Evolutionary conservation across 2,888 invertebrate species (phyloP).

Genomic region (Panzeria rudis): DNA sequence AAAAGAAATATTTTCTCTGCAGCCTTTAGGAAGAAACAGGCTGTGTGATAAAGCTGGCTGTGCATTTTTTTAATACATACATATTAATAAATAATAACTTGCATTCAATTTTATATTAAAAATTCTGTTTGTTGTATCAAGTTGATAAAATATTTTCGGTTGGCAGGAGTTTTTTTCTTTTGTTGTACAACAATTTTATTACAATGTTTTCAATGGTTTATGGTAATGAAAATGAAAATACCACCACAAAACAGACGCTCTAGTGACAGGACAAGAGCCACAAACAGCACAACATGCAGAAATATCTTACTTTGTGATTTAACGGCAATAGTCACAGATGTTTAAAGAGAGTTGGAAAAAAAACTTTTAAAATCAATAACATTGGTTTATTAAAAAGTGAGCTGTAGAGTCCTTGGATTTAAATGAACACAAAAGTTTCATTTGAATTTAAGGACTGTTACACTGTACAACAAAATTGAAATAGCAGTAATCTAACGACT

Average conservation of each 20-base stretch:
- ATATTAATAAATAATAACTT: conserved; percentile 14
- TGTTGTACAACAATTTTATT: conserved; percentile 1
- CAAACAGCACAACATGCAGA: conserved; percentile 41
- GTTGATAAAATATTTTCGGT: conserved; percentile 16
- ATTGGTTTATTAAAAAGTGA: neutral
- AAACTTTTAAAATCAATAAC: no score
- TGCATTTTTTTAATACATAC: neutral
- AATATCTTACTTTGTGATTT: neutral
- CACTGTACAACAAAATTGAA: no score
- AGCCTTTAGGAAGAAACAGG: no score
- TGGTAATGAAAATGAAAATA: conserved; percentile 41
- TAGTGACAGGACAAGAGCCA: conserved; percentile 60
- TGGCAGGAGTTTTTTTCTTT: neutral
- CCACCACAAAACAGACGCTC: conserved; percentile 55
- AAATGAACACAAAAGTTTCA: neutral
- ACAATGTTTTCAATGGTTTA: conserved; percentile 45
- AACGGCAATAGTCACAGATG: conserved; percentile 1
- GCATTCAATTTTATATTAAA: neutral
- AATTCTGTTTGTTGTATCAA: neutral
- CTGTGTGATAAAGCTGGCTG: no score
- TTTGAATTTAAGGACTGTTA: no score
- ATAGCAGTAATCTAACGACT: no score
- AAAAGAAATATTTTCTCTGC: no score
- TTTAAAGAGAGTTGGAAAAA: neutral
- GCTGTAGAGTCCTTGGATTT: neutral